These are phyloP conservation scores for Taeniopygia guttata DNA, from an alignment of 2,797 vertebrate genomes.

Conservation along the genomic window DNA sequence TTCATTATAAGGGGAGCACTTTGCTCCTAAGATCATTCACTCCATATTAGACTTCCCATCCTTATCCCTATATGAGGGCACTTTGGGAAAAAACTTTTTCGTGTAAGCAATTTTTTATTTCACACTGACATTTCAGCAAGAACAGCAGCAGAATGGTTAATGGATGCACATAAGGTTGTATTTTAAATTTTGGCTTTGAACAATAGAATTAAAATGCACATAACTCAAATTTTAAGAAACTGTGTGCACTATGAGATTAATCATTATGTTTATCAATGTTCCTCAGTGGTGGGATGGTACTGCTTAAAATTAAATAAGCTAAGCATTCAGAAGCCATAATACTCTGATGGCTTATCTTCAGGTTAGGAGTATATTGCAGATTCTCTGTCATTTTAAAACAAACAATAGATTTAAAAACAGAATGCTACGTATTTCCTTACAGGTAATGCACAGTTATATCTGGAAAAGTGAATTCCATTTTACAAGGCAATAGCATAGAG, in stretches of 20 bases:
- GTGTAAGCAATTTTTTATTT: background rate
- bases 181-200: background rate
- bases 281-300: background rate
- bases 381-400: background rate
- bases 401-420: background rate
- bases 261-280: background rate
- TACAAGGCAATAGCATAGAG: background rate
- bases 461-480: background rate
- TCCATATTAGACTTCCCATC: background rate
- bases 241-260: background rate
- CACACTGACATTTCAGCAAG: background rate
- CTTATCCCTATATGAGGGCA: background rate
- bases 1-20: background rate
- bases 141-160: background rate
- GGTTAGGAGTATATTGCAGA: background rate
- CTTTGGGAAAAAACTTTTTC: background rate
- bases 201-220: background rate
- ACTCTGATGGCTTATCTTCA: background rate
- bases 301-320: background rate
- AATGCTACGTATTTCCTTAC: background rate
- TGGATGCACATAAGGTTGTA: fast-evolving
- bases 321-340: background rate
- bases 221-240: background rate
- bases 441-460: background rate
- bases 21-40: background rate